phyloP scores from a whole-genome alignment of 2,888 invertebrate species.

The Alviniconcha strummeri region DNA sequence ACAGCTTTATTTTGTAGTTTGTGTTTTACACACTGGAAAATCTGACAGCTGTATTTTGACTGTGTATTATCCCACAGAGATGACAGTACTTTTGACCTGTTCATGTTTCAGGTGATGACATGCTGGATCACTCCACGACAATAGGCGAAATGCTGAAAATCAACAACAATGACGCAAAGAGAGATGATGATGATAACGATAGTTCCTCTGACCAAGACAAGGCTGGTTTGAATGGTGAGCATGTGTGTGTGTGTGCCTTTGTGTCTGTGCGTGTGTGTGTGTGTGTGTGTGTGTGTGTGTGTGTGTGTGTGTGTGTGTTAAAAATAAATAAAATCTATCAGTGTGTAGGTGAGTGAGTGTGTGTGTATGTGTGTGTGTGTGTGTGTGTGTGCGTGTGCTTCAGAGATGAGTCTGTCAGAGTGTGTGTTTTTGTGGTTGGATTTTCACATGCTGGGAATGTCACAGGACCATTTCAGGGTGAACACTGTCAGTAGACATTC shows the following conservation, averaged over 20 bases:
- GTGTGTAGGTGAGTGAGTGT: not conserved
- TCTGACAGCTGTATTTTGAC: no score
- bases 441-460: no score
- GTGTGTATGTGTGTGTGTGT: constrained; percentile 17
- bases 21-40: no score
- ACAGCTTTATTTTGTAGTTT: no score
- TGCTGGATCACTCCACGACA: not conserved
- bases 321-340: no score
- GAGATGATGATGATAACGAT: not conserved
- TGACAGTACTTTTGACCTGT: not conserved
- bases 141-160: constrained; percentile 28
- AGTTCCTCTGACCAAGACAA: not conserved
- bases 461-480: no score
- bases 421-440: not conserved
- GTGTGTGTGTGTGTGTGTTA: not conserved
- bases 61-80: no score
- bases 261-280: not conserved
- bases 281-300: not conserved
- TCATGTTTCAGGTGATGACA: not conserved
- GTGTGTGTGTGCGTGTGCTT: constrained; percentile 2
- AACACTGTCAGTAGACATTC: no score
- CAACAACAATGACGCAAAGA: constrained; percentile 11
- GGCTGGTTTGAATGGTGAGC: not conserved
- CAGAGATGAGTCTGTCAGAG: not conserved
- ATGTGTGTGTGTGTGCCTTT: not conserved